Conservation (phyloP, 2,888 invertebrate genomes). For the Temnothorax rugatulus region DNA sequence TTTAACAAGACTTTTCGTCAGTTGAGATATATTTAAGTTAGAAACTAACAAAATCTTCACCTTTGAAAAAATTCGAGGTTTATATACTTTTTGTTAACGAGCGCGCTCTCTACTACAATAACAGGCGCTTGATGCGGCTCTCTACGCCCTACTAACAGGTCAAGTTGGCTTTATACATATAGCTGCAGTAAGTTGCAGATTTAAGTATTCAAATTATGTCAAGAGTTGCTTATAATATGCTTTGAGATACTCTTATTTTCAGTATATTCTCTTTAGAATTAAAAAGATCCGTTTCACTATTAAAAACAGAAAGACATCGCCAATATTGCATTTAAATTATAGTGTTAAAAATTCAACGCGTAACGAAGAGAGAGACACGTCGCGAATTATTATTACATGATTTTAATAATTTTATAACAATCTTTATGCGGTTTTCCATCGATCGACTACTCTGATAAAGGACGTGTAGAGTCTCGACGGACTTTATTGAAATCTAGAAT, state of each 20-base stretch:
- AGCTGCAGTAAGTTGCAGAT: background rate
- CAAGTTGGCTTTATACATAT: background rate
- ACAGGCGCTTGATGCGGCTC: background rate
- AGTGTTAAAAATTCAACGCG: background rate
- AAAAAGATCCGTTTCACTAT: background rate
- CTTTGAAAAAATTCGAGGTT: background rate
- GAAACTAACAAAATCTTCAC: background rate
- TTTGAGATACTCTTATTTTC: background rate
- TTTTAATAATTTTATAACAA: background rate
- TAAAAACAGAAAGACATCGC: background rate
- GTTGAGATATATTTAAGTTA: background rate
- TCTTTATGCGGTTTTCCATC: background rate
- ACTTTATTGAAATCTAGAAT: slow-evolving; percentile 35
- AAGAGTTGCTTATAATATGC: background rate
- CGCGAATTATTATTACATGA: background rate
- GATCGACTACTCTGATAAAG: background rate
- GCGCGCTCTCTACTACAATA: background rate
- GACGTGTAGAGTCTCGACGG: background rate
- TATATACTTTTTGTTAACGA: background rate
- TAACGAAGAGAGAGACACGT: background rate
- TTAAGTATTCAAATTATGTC: slow-evolving; percentile 17
- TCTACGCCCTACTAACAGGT: background rate
- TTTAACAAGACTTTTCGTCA: background rate
- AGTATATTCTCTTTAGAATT: background rate
- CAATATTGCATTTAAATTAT: background rate